Percentiles rank a stretch among this genome's conserved stretches.
Conservation (phyloP, 2,797 vertebrate genomes). For the Hemibagrus guttatus region DNA sequence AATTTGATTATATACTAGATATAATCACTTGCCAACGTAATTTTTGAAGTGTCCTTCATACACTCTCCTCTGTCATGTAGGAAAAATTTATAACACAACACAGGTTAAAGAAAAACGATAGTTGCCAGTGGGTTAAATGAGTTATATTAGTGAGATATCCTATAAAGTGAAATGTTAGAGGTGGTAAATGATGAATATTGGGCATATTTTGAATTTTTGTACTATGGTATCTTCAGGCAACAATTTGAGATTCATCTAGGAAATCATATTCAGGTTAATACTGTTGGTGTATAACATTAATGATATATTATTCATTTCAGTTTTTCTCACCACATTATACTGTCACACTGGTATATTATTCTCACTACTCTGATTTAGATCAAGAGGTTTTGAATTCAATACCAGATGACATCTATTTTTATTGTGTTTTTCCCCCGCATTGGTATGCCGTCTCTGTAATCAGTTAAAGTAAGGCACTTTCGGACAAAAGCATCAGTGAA, state of each 20-base stretch:
- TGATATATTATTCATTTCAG: not conserved
- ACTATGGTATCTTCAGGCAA: not conserved
- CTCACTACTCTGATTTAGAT: not conserved
- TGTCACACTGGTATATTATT: not conserved
- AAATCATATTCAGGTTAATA: not conserved
- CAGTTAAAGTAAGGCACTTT: not conserved
- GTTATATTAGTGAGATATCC: not conserved
- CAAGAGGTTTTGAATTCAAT: conserved; percentile 10
- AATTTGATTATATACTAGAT: not conserved
- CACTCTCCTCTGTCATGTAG: not conserved
- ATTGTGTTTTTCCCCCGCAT: not conserved
- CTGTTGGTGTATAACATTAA: not conserved
- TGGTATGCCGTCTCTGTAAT: not conserved
- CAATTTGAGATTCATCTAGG: not conserved
- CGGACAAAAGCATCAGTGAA: conserved; percentile 8
- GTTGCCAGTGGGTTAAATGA: not conserved
- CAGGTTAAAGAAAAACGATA: not conserved
- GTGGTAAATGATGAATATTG: not conserved
- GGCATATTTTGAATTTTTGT: not conserved
- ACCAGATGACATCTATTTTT: not conserved
- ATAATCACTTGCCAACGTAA: not conserved
- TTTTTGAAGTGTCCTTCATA: not conserved
- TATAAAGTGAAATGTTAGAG: not conserved
- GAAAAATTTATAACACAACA: not conserved
- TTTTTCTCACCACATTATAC: not conserved